These are phyloP conservation scores for Tympanoctomys barrerae DNA, from an alignment of 2,797 vertebrate species.

Conservation along the genomic window DNA sequence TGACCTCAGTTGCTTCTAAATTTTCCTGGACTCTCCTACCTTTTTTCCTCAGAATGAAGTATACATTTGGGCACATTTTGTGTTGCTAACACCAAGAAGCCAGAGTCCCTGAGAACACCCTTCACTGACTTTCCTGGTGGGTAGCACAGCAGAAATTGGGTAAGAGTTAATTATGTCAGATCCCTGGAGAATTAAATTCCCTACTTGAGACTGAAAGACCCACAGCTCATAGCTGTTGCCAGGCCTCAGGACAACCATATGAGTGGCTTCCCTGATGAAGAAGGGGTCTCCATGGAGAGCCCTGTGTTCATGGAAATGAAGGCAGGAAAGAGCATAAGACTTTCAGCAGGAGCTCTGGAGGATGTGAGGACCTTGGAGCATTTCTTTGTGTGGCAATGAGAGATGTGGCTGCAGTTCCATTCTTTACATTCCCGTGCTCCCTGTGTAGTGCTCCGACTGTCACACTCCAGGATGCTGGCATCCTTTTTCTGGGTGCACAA, in stretches of 20 bases:
- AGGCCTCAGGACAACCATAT: not conserved
- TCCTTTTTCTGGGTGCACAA: not conserved
- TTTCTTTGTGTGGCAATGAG: not conserved
- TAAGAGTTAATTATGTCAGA: conserved; percentile 45
- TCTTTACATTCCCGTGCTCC: not conserved
- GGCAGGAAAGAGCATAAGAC: not conserved
- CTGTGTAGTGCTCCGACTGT: not conserved
- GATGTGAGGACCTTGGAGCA: not conserved
- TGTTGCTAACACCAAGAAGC: not conserved
- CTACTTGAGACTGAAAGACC: conserved; percentile 35
- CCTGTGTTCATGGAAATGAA: not conserved
- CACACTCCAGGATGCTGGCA: not conserved
- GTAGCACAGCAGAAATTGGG: not conserved
- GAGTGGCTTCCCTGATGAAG: not conserved
- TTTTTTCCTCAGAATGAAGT: conserved; percentile 35
- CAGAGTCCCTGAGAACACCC: not conserved
- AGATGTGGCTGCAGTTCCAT: rapidly evolving
- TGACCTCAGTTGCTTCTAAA: conserved; percentile 20
- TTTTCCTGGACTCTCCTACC: not conserved
- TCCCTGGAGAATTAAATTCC: conserved; percentile 39
- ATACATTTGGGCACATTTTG: not conserved
- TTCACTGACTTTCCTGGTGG: not conserved
- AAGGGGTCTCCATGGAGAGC: not conserved
- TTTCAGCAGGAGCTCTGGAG: not conserved
- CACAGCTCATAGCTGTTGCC: not conserved